A percentile compares a stretch with the other conserved stretches of the same genome.
Evolutionary conservation across 1,140 invertebrate genomes (phyloP).

Genomic region (Aleiodes sp.): DNA sequence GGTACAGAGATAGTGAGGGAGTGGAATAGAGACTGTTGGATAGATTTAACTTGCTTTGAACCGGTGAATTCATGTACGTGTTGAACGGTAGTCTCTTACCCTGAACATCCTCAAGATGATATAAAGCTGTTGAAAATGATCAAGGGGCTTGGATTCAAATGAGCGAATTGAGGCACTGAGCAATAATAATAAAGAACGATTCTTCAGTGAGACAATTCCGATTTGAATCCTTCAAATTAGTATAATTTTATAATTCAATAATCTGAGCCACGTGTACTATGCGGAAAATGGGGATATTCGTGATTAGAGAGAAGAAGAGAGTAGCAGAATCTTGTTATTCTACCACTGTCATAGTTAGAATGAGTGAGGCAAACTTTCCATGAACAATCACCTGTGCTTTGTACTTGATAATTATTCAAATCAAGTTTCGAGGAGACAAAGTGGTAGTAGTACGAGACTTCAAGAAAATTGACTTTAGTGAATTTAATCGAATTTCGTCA

Average conservation of each 20-base stretch:
- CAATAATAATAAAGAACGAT: too few species aligned
- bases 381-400: conserved; percentile 43
- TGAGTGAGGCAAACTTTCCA: conserved; percentile 37
- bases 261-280: not conserved
- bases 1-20: not conserved
- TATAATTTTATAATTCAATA: not conserved
- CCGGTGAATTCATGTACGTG: not conserved
- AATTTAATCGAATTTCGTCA: conserved; percentile 39
- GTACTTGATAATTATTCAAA: conserved; percentile 43
- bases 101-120: too few species aligned
- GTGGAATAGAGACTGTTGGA: too few species aligned
- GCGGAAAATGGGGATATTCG: not conserved
- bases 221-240: not conserved
- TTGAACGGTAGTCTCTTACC: not conserved
- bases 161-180: too few species aligned
- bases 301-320: conserved; percentile 2
- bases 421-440: conserved; percentile 40
- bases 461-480: conserved; percentile 27
- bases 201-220: too few species aligned
- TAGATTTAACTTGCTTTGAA: not conserved
- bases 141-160: too few species aligned
- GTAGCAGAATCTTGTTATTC: conserved; percentile 36
- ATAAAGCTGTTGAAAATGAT: too few species aligned
- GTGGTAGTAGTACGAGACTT: conserved; percentile 33
- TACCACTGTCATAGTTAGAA: conserved; percentile 33